phyloP scores from a whole-genome alignment of 2,113 vertebrate genomes.

The Corythornis madagascariensis region DNA sequence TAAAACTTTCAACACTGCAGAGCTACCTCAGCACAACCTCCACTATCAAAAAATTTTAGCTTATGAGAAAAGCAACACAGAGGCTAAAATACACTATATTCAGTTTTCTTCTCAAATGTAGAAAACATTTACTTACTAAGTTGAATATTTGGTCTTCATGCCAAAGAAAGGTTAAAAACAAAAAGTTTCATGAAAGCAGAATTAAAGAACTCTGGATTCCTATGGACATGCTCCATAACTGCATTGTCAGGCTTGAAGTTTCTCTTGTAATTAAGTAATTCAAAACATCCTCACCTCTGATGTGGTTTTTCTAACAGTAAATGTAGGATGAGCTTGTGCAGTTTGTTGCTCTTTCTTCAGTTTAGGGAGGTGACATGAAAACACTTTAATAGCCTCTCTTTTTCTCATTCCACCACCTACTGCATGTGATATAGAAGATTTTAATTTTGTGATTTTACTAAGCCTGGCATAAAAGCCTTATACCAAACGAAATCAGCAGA shows the following conservation, averaged over 20 bases:
- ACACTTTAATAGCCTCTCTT: not conserved
- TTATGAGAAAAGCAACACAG: not conserved
- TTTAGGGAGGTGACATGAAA: not conserved
- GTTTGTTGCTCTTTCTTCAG: not conserved
- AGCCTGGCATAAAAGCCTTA: not conserved
- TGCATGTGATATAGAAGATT: not conserved
- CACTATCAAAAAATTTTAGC: not conserved
- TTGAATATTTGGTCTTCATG: not conserved
- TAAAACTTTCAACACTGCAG: not conserved
- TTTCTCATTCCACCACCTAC: not conserved
- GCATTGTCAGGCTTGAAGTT: not conserved
- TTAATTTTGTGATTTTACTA: not conserved
- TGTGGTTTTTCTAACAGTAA: not conserved
- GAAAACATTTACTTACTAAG: not conserved
- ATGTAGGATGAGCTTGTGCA: not conserved
- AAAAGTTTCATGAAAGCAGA: not conserved
- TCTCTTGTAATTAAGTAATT: not conserved
- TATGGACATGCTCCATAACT: not conserved
- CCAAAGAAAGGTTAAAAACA: not conserved
- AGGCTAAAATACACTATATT: not conserved
- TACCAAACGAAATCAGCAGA: not conserved
- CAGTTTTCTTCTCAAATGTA: not conserved
- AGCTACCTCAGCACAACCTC: not conserved
- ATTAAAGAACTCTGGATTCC: not conserved
- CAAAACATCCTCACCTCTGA: not conserved